phyloP scores from a whole-genome alignment of 1,140 invertebrate species.

The Calliopsis andreniformis region DNA sequence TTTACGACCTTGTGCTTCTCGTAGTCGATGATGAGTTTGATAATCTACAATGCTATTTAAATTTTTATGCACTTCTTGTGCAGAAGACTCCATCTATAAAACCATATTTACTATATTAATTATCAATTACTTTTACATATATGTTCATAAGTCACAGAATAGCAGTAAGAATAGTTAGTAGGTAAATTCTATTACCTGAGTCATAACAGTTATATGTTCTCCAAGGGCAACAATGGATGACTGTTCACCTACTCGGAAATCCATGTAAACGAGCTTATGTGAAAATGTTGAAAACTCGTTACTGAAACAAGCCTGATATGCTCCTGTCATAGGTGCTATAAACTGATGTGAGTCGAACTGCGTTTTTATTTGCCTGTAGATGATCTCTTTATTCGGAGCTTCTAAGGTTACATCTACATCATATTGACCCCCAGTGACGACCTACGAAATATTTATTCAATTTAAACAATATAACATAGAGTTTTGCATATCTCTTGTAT shows the following conservation, averaged over 20 bases:
- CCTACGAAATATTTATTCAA: conserved; percentile 84
- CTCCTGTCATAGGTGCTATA: conserved; percentile 87
- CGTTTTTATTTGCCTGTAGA: conserved; percentile 96
- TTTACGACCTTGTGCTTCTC: conserved; percentile 96
- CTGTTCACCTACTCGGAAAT: conserved; percentile 98
- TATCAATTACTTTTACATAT: no score
- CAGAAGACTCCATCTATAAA: conserved; percentile 94
- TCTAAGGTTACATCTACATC: conserved; percentile 98
- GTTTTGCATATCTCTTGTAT: no score
- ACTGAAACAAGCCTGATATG: conserved; percentile 97
- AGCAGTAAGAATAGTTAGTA: no score
- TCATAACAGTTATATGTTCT: conserved; percentile 96
- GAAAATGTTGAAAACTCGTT: conserved; percentile 99
- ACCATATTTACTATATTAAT: background rate
- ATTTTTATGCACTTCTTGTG: conserved; percentile 93
- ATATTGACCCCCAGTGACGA: conserved; percentile 99
- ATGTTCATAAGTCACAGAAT: no score
- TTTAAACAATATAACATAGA: background rate
- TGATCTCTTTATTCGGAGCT: conserved; percentile 92
- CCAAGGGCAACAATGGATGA: conserved; percentile 90
- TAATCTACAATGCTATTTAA: conserved; percentile 94
- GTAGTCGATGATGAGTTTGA: conserved; percentile 97
- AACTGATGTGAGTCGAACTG: conserved; percentile 97
- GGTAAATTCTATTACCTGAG: conserved; percentile 95
- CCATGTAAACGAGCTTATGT: conserved; percentile 99